phyloP scores from a whole-genome alignment of 2,113 vertebrate species.

The Dasyprocta punctata region DNA sequence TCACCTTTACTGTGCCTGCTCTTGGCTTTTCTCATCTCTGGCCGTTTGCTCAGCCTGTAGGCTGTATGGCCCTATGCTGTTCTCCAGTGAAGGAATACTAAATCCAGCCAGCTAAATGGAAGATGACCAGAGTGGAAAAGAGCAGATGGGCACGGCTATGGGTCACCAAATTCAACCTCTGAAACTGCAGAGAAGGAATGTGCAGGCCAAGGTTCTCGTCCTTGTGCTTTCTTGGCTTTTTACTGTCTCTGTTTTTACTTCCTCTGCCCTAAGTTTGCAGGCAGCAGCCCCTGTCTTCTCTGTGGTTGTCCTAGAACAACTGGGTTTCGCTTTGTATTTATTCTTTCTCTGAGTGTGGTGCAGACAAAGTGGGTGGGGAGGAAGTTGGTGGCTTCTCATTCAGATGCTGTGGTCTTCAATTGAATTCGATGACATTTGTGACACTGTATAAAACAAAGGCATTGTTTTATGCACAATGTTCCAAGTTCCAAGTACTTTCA shows the following conservation, averaged over 20 bases:
- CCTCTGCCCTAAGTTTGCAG: neutral
- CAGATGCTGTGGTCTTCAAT: neutral
- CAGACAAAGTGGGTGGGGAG: neutral
- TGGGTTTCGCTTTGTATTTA: neutral
- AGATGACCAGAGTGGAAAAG: neutral
- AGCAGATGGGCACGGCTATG: neutral
- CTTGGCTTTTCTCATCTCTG: neutral
- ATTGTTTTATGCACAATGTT: neutral
- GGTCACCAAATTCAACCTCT: neutral
- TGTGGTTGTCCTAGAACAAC: conserved; percentile 8
- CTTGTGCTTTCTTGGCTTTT: neutral
- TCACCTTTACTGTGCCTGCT: neutral
- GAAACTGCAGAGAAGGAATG: neutral
- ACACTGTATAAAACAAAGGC: neutral
- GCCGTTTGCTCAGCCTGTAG: neutral
- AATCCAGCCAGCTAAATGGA: neutral
- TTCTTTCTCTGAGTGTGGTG: neutral
- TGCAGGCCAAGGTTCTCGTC: neutral
- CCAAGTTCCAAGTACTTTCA: neutral
- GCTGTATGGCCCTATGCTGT: neutral
- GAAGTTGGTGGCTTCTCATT: neutral
- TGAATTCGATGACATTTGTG: neutral
- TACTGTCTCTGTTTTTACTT: neutral
- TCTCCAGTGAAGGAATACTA: neutral
- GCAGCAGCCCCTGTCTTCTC: neutral